phyloP scores from a whole-genome alignment of 2,888 invertebrate species.

The Caprella mutica region DNA sequence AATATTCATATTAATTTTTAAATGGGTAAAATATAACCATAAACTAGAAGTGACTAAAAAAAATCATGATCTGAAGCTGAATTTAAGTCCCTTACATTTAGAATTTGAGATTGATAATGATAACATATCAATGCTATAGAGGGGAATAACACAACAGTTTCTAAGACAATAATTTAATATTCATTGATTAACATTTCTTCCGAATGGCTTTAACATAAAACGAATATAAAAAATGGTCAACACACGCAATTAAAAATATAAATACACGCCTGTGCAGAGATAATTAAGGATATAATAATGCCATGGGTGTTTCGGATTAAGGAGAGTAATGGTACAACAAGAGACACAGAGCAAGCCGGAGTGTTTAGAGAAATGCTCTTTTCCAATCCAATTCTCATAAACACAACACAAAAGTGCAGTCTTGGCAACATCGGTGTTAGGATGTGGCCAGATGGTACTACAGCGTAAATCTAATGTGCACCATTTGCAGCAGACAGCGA shows the following conservation, averaged over 20 bases:
- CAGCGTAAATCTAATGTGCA: neutral
- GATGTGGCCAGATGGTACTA: neutral
- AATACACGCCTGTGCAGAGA: too few species aligned
- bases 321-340: neutral
- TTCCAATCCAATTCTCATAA: constrained; percentile 65
- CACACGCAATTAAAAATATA: too few species aligned
- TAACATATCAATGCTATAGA: too few species aligned
- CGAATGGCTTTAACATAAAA: too few species aligned
- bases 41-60: too few species aligned
- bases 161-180: constrained; percentile 10
- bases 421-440: constrained; percentile 9
- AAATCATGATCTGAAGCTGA: too few species aligned
- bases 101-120: too few species aligned
- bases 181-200: constrained; percentile 2
- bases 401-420: constrained; percentile 61
- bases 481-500: neutral
- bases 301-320: constrained; percentile 14
- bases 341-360: constrained; percentile 47
- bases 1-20: too few species aligned
- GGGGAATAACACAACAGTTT: constrained; percentile 21
- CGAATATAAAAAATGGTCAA: too few species aligned
- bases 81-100: too few species aligned
- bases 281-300: constrained; percentile 8
- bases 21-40: too few species aligned
- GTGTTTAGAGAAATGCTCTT: constrained; percentile 82